A percentile compares a stretch with the other conserved stretches of the same genome.
These are phyloP conservation scores for Acropora tenuis DNA, from an alignment of 64 coral and sea anemone genomes.

Conservation along the genomic window DNA sequence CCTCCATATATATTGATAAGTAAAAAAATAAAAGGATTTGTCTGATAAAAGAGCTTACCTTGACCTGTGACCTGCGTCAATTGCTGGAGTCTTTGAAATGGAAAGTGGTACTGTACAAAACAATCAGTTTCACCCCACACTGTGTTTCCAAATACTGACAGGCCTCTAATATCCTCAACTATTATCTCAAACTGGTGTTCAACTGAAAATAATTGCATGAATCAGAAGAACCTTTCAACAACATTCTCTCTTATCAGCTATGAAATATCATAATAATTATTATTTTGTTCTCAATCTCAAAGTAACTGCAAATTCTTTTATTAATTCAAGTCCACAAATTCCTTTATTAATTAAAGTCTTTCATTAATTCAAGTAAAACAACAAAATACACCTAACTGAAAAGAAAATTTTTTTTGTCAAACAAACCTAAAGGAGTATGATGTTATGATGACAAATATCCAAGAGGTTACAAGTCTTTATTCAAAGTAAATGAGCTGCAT, in stretches of 20 bases:
- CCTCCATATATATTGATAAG: too few species aligned
- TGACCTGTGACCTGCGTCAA: constrained; percentile 33
- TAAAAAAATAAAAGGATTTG: not conserved
- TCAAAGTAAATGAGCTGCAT: not conserved
- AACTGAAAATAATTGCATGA: constrained; percentile 7
- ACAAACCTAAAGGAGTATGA: too few species aligned
- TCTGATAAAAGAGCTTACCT: constrained; percentile 6
- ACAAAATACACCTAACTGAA: too few species aligned
- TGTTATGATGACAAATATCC: too few species aligned
- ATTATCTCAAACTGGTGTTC: constrained; percentile 97
- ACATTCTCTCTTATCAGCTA: not conserved
- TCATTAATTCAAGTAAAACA: too few species aligned
- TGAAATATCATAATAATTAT: too few species aligned
- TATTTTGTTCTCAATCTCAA: too few species aligned
- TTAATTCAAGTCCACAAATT: too few species aligned
- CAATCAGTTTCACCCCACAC: constrained; percentile 97
- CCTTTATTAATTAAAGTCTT: too few species aligned
- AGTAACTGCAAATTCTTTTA: too few species aligned
- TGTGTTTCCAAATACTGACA: constrained; percentile 88
- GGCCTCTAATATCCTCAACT: constrained; percentile 81
- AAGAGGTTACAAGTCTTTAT: too few species aligned
- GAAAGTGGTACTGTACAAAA: constrained; percentile 98
- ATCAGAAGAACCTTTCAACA: not conserved
- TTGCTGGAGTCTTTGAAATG: constrained; percentile 66
- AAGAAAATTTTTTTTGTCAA: too few species aligned